phyloP scores from a whole-genome alignment of 2,888 invertebrate species.

The Hirtodrosophila duncani region DNA sequence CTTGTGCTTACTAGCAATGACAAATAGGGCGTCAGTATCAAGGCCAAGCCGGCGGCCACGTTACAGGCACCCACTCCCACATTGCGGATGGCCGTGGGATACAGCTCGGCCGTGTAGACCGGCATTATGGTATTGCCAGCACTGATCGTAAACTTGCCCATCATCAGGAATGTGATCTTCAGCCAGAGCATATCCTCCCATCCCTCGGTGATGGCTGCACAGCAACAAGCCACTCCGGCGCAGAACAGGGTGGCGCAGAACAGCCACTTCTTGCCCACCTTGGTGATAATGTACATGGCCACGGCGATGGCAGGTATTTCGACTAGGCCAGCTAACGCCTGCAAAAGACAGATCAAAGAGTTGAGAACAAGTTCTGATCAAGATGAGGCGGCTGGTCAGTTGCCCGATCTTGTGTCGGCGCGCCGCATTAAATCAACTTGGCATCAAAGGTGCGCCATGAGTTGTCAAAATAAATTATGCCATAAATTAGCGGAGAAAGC shows the following conservation, averaged over 20 bases:
- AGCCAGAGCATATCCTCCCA: slow-evolving; percentile 82
- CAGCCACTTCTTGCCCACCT: slow-evolving; percentile 86
- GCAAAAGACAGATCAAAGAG: slow-evolving; percentile 8
- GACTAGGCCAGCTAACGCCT: slow-evolving; percentile 85
- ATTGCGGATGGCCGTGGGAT: slow-evolving; percentile 85
- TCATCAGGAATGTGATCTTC: slow-evolving; percentile 86
- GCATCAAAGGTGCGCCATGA: slow-evolving; percentile 60
- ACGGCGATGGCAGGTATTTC: slow-evolving; percentile 88
- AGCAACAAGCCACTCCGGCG: slow-evolving; percentile 85
- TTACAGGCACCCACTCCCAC: slow-evolving; percentile 87
- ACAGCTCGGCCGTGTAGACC: slow-evolving; percentile 85
- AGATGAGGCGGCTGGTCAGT: too few relatives aligned
- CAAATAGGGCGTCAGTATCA: slow-evolving; percentile 87
- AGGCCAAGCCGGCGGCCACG: slow-evolving; percentile 86
- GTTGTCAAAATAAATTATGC: slow-evolving; percentile 67
- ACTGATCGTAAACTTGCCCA: slow-evolving; percentile 88
- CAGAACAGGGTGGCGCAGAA: slow-evolving; percentile 84
- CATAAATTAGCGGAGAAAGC: slow-evolving; percentile 52
- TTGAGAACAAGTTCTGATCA: slow-evolving; percentile 10
- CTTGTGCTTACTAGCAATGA: slow-evolving; percentile 84
- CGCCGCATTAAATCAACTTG: slow-evolving; percentile 51
- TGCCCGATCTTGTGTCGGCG: slow-evolving; percentile 53
- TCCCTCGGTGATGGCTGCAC: slow-evolving; percentile 80
- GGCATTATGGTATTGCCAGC: slow-evolving; percentile 89
- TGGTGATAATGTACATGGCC: slow-evolving; percentile 86